Base-by-base conservation (phyloP, 2,113 vertebrate genomes). In the Trogon surrucura region DNA sequence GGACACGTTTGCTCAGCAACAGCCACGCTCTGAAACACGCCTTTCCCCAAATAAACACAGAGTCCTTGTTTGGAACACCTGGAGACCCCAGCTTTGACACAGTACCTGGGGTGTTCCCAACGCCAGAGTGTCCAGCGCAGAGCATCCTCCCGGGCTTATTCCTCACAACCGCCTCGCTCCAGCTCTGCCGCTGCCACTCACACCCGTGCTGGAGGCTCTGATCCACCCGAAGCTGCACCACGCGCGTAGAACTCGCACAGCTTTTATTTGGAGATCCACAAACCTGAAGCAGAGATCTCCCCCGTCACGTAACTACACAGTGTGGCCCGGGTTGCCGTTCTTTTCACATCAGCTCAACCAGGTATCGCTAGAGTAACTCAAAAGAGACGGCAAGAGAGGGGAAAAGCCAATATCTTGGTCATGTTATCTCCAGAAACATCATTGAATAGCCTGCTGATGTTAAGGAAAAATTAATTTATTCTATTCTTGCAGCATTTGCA, bases 401-500 rank as follows among this genome's bases (percentile, higher is more conserved):
- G 53, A 60, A 89, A 65, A 82, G 21, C 4, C 73, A 44, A 20
- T 1, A 25, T 13, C 70, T 44, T 82, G 87, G 74, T 65, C 74
- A 61, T 21, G 5, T 51, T 47, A 73, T 36, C 81, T 48, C 79
- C 23, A 32, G 74, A 77, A 91, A 36, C 48, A 88, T 70, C 89
- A 85, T 22, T 26, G 70, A 94, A 80, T 2, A 79, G 56, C 30
- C 54, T 34, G 81, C 71, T 85, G 81, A 56, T 91, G 66, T 83
- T 80, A 84, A 89, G 74, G 85, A 80, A 94, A 89, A 93, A 94
- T 75, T 89, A 95, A 95, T 95, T 94, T 94, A 87, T 96, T 93
- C 94, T 88, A 69, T 89, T 95, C 94, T 91, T 93, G 89, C 94
- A 94, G 91, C 81, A 85, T 95, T 96, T 94, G 91, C 94, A 95